A percentile compares a stretch with the other conserved stretches of the same genome.
Conservation (phyloP, 2,888 invertebrate species). For the Agrochola lota region DNA sequence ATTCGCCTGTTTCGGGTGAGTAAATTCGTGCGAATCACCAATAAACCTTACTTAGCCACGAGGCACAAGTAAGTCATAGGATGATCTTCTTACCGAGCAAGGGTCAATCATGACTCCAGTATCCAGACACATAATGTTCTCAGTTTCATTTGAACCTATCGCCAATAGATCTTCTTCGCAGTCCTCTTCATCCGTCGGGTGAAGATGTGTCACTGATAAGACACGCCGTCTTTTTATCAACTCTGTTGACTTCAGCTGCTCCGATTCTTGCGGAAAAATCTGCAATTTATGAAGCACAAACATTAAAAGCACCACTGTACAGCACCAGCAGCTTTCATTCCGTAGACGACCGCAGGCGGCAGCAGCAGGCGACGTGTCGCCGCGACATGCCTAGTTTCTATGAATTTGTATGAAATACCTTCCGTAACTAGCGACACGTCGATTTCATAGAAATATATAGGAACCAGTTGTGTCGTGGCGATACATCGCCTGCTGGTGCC, state of each 20-base stretch:
- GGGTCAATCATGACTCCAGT: conserved; percentile 71
- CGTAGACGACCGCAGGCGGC: too few species aligned
- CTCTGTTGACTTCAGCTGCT: conserved; percentile 68
- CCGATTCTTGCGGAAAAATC: conserved; percentile 30
- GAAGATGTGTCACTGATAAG: conserved; percentile 78
- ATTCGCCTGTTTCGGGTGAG: too few species aligned
- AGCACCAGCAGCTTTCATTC: too few species aligned
- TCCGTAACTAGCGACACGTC: too few species aligned
- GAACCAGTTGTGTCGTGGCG: too few species aligned
- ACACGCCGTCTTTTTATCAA: conserved; percentile 72
- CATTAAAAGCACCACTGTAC: not conserved
- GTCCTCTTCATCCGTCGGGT: conserved; percentile 73
- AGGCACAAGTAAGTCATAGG: not conserved
- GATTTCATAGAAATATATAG: too few species aligned
- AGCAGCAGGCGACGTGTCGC: too few species aligned
- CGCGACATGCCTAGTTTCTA: too few species aligned
- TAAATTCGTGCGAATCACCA: too few species aligned
- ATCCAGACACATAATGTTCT: conserved; percentile 80
- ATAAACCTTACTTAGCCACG: too few species aligned
- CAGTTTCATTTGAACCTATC: conserved; percentile 67
- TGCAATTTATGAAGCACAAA: not conserved
- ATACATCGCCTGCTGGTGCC: too few species aligned
- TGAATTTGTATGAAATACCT: too few species aligned
- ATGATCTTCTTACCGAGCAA: conserved; percentile 73
- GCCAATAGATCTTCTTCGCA: conserved; percentile 74